Evolutionary conservation across 2,888 invertebrate genomes (phyloP), one percentile per base, ranked within the genome.

Genomic region (Kryphioiulus occultus): DNA sequence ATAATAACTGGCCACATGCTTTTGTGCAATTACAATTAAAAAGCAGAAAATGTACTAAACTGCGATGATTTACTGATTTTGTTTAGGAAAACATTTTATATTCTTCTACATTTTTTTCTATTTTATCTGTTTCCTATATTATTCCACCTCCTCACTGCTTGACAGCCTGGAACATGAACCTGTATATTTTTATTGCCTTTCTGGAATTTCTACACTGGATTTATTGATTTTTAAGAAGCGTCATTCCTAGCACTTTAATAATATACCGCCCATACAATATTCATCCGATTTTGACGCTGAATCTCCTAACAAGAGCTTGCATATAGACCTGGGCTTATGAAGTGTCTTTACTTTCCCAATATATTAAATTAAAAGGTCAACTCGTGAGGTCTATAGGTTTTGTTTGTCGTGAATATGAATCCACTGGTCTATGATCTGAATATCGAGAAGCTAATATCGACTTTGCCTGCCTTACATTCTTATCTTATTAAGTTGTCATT

Each of bases 151-250:
- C n/a, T n/a, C n/a, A n/a, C n/a, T n/a, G n/a, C n/a, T n/a, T n/a
- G n/a, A n/a, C n/a, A n/a, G n/a, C n/a, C n/a, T n/a, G n/a, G n/a
- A n/a, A n/a, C n/a, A n/a, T n/a, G n/a, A n/a, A n/a, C n/a, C n/a
- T n/a, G n/a, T n/a, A n/a, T n/a, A n/a, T 39, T 39, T 39, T 39
- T 39, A 9, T 39, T 39, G 9, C 39, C 39, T 39, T 39, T 39
- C 39, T 47, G 47, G 47, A 17, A 47, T 10, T 39, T 39, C 5
- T 47, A 47, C 26, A n/a, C 26, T 26, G 26, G 10, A 26, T 26
- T 22, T 68, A 68, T 68, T 68, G 68, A 68, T 68, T 68, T 68
- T 68, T 68, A 68, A 26, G 68, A 68, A 26, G 68, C 68, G 68
- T 68, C 68, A 68, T 26, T 68, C 68, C 26, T 68, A 0, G 68